Base-by-base conservation (phyloP, 1,140 invertebrate species). In the Drosophila busckii region DNA sequence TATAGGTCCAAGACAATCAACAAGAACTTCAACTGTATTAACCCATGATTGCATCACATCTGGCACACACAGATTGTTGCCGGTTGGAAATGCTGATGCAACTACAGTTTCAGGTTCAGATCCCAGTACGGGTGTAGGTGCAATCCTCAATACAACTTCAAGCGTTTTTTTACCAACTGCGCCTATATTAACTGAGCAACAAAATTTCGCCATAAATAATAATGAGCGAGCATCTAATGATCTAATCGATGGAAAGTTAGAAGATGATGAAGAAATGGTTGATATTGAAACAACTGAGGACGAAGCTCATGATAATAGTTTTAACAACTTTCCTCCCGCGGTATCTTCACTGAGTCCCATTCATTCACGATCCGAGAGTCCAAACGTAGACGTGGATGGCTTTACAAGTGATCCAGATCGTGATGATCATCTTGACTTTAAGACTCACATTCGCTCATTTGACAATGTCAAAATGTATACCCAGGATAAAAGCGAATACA, bases 231-330 rank as follows among this genome's bases (percentile, higher is more conserved):
- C 32, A 12, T 5, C 31, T 1, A 10, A 3, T 15, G n/a, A 25
- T 2, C 13, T 10, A 6, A 17, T 2, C 6, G 4, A 20, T 1
- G 34, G 22, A 2, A 12, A 22, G 3, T 9, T 17, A 10, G 15
- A 35, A 0, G 90, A 90, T 49, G 90, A 91, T 5, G 90, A 91
- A 55, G 90, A 91, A 68, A 85, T 88, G 5, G 91, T 91, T 1
- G 90, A 91, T 67, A 91, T 91, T 59, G 90, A 91, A 65, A 90
- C 90, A 4, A 91, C 90, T 0, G 90, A 90, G 49, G 90, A 91
- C 8, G 88, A 88, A 13, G 46, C 28, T 1, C 66, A 58, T 25
- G 23, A 41, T 42, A 20, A 19, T 19, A 23, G 10, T 8, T 8
- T 26, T 12, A 23, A 29, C 20, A 64, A 55, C 25, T 13, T 37